Percentiles rank a stretch among this genome's conserved stretches.
phyloP scores from a whole-genome alignment of 2,113 vertebrate genomes.

The Acrocephalus kingi region DNA sequence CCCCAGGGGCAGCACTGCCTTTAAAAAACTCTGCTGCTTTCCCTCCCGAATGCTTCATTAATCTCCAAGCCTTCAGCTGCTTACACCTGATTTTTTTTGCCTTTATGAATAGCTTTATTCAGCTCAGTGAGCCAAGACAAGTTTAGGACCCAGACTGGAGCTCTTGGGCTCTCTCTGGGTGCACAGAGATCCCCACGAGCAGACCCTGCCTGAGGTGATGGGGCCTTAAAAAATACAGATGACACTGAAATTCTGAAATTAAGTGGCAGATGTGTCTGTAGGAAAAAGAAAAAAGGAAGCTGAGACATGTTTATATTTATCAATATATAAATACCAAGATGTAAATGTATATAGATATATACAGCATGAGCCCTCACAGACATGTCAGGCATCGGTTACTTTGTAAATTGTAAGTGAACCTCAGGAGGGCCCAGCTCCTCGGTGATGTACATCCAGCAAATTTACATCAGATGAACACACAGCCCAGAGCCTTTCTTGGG shows the following conservation, averaged over 20 bases:
- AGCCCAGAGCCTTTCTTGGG: not conserved
- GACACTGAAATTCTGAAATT: constrained; percentile 34
- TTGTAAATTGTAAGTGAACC: not conserved
- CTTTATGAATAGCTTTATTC: not conserved
- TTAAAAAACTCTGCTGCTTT: not conserved
- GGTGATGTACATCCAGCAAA: not conserved
- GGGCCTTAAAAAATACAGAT: not conserved
- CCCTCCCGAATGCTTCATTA: constrained; percentile 19
- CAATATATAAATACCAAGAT: not conserved
- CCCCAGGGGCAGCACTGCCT: not conserved
- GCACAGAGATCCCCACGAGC: not conserved
- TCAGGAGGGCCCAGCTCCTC: not conserved
- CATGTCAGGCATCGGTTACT: not conserved
- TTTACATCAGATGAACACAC: not conserved
- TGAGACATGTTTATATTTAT: not conserved
- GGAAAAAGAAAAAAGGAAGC: not conserved
- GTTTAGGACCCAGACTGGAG: not conserved
- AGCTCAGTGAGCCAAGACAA: constrained; percentile 22
- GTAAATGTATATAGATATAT: no score
- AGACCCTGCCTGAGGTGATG: not conserved
- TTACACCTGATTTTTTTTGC: constrained; percentile 43
- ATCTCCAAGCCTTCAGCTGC: not conserved
- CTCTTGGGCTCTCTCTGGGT: not conserved
- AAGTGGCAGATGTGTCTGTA: not conserved
- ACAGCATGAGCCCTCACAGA: not conserved